Evolutionary conservation across 2,888 invertebrate genomes (phyloP).

Genomic region (Oligia fasciuncula): DNA sequence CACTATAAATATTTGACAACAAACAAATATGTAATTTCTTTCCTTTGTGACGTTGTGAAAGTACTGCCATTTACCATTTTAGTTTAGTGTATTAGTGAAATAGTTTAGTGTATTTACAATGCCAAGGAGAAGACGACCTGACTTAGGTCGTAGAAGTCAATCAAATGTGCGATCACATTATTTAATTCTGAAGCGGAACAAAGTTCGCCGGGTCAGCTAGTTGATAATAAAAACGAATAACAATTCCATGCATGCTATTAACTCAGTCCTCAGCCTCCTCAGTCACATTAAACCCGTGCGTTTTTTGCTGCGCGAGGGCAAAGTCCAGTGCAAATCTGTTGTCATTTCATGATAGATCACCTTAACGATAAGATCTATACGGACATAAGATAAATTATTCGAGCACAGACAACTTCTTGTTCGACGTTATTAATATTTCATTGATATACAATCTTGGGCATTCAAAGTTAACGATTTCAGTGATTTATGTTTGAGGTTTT

Average conservation of each 20-base stretch:
- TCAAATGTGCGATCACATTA: too few relatives aligned
- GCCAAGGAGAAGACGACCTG: too few relatives aligned
- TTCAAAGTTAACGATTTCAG: conserved; percentile 16
- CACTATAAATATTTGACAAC: too few relatives aligned
- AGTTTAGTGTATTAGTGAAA: too few relatives aligned
- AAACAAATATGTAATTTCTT: too few relatives aligned
- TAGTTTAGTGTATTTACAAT: too few relatives aligned
- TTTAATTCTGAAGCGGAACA: too few relatives aligned
- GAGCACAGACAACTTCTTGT: conserved; percentile 38
- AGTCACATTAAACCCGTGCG: neutral
- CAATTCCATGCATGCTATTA: neutral
- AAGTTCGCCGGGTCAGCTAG: too few relatives aligned
- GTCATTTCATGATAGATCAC: conserved; percentile 63
- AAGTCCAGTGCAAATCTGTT: conserved; percentile 58
- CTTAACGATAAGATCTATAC: conserved; percentile 65
- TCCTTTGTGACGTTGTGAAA: too few relatives aligned
- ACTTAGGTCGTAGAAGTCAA: too few relatives aligned
- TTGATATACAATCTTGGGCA: conserved; percentile 26
- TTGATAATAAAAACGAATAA: neutral
- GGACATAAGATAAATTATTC: conserved; percentile 51
- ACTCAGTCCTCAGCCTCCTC: conserved; percentile 3
- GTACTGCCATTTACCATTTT: too few relatives aligned
- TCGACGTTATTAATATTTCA: conserved; percentile 32
- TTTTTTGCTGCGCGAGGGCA: conserved; percentile 46
- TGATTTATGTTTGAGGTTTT: conserved; percentile 45